phyloP scores from a whole-genome alignment of 2,113 vertebrate species.

The Chionomys nivalis region DNA sequence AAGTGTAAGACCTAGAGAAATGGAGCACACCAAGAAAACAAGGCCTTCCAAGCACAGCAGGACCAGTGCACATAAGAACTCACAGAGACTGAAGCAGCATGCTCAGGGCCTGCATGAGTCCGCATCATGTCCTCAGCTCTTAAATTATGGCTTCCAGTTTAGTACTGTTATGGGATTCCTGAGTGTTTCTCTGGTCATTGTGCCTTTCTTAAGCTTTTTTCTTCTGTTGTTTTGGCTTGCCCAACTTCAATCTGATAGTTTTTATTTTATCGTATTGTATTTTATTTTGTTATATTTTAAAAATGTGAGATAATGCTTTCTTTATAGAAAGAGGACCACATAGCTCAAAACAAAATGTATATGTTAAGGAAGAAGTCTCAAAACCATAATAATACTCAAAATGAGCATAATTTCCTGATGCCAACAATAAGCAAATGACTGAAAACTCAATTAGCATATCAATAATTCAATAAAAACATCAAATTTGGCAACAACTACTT shows the following conservation, averaged over 20 bases:
- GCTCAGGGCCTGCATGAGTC: too few species aligned
- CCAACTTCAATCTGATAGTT: neutral
- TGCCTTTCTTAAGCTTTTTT: neutral
- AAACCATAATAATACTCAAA: neutral
- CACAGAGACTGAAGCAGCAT: neutral
- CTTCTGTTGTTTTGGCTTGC: neutral
- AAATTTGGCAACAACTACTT: conserved; percentile 49
- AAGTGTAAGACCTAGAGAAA: neutral
- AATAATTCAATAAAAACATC: conserved; percentile 40
- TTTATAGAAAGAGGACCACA: neutral
- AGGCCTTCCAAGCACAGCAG: too few species aligned
- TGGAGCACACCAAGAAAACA: neutral
- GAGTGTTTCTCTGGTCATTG: neutral
- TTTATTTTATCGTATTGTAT: neutral
- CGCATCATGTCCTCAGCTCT: too few species aligned
- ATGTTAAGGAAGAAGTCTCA: conserved; percentile 3
- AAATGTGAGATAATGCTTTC: neutral
- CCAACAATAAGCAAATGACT: neutral
- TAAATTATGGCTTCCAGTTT: neutral
- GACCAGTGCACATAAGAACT: too few species aligned
- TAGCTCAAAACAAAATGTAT: neutral
- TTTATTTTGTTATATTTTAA: neutral
- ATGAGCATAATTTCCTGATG: neutral
- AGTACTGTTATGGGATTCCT: neutral
- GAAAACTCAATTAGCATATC: conserved; percentile 34